These are phyloP conservation scores for Naja naja DNA, from an alignment of 2,113 vertebrate genomes.

Conservation along the genomic window DNA sequence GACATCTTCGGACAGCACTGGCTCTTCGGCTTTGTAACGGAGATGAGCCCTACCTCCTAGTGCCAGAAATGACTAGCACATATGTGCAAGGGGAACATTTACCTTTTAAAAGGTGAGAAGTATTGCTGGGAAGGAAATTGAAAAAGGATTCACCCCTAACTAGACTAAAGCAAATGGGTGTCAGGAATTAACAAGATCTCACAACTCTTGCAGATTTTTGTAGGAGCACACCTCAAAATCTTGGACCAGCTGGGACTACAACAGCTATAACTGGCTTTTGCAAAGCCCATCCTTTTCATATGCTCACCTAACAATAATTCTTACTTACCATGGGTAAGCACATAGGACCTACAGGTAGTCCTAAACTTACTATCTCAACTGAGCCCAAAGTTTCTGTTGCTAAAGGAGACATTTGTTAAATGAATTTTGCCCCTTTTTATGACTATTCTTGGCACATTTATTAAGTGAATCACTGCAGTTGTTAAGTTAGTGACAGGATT, in stretches of 20 bases:
- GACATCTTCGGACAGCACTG: too few relatives aligned
- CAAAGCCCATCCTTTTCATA: background rate
- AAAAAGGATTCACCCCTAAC: background rate
- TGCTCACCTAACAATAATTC: background rate
- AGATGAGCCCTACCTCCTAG: too few relatives aligned
- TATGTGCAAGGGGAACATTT: too few relatives aligned
- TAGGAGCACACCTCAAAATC: background rate
- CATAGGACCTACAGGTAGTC: background rate
- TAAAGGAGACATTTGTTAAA: too few relatives aligned
- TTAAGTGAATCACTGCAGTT: too few relatives aligned
- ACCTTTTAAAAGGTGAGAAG: background rate
- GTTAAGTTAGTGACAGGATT: too few relatives aligned
- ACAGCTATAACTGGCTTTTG: background rate
- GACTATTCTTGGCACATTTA: too few relatives aligned
- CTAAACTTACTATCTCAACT: too few relatives aligned
- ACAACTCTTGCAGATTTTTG: background rate
- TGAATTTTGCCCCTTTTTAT: too few relatives aligned
- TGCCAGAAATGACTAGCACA: too few relatives aligned
- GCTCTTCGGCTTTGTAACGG: too few relatives aligned
- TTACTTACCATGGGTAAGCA: background rate
- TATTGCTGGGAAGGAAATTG: background rate
- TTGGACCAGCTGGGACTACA: background rate
- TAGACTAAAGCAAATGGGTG: background rate
- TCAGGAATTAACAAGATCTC: background rate
- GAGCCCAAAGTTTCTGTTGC: too few relatives aligned